phyloP scores from a whole-genome alignment of 2,797 vertebrate genomes.

The Oceanodroma leucorhoa region DNA sequence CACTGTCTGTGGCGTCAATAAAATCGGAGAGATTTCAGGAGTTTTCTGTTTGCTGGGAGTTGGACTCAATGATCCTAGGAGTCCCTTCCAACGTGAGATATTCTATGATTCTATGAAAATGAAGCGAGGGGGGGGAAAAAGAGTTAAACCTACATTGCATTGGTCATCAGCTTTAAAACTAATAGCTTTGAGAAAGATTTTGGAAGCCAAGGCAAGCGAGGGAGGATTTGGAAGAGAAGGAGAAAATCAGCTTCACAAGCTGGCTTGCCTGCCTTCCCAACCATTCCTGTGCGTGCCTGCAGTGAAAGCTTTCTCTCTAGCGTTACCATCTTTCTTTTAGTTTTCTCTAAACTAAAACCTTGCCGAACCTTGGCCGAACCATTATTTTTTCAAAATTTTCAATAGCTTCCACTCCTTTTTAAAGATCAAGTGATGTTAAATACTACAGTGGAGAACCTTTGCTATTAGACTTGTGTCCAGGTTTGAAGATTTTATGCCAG shows the following conservation, averaged over 20 bases:
- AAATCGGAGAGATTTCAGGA: not conserved
- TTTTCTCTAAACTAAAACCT: not conserved
- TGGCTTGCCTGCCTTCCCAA: not conserved
- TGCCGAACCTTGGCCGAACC: not conserved
- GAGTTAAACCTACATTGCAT: not conserved
- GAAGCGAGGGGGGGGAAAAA: accelerated
- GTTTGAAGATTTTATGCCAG: not conserved
- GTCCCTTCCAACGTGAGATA: not conserved
- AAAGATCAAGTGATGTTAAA: not conserved
- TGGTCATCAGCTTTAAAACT: not conserved
- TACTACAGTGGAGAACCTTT: not conserved
- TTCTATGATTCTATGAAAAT: not conserved
- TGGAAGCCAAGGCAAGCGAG: not conserved
- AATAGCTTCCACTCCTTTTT: not conserved
- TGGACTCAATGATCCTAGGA: not conserved
- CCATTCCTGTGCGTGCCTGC: not conserved
- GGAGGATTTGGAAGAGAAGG: not conserved
- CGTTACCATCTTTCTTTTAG: not conserved
- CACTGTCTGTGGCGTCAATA: not conserved
- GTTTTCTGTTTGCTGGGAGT: not conserved
- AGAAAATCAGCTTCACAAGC: not conserved
- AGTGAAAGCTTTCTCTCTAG: not conserved
- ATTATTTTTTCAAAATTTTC: not conserved
- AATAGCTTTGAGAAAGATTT: not conserved
- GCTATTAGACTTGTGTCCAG: not conserved